Percentiles rank a stretch among this genome's conserved stretches.
Conservation (phyloP, 2,888 invertebrate genomes). For the Apodemia mormo region DNA sequence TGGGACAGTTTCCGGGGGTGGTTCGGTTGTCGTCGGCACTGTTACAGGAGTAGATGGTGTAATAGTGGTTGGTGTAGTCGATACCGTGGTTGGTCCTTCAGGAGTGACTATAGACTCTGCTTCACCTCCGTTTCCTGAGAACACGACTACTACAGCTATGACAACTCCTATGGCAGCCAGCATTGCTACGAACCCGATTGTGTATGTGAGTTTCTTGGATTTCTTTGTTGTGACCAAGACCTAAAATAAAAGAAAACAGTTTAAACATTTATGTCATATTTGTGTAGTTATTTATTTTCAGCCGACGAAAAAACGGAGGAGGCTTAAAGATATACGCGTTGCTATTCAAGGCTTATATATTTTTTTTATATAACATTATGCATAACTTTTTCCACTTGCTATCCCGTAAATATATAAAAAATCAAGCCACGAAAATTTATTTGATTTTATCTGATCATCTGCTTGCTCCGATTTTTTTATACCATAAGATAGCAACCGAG, state of each 20-base stretch:
- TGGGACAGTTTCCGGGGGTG: constrained; percentile 35
- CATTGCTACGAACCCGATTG: constrained; percentile 79
- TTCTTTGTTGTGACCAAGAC: constrained; percentile 83
- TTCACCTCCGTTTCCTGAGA: constrained; percentile 62
- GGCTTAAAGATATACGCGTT: too few relatives aligned
- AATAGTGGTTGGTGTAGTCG: constrained; percentile 41
- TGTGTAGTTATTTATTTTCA: too few relatives aligned
- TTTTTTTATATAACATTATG: too few relatives aligned
- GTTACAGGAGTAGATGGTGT: constrained; percentile 33
- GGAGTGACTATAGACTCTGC: constrained; percentile 55
- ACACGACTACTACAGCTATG: constrained; percentile 81
- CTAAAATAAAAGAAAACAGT: constrained; percentile 53
- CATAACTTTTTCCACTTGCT: too few relatives aligned
- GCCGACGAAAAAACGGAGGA: too few relatives aligned
- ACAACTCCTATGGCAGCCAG: constrained; percentile 82
- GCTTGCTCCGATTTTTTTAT: too few relatives aligned
- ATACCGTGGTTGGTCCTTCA: constrained; percentile 43
- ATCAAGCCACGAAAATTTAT: too few relatives aligned
- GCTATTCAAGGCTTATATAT: too few relatives aligned
- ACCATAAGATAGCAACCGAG: too few relatives aligned
- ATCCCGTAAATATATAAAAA: too few relatives aligned
- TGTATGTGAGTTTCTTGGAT: constrained; percentile 78
- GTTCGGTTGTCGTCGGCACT: constrained; percentile 27
- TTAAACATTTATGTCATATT: too few relatives aligned
- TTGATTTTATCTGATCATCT: too few relatives aligned